Conservation (phyloP, 2,113 vertebrate genomes). For the Hemiscyllium ocellatum region DNA sequence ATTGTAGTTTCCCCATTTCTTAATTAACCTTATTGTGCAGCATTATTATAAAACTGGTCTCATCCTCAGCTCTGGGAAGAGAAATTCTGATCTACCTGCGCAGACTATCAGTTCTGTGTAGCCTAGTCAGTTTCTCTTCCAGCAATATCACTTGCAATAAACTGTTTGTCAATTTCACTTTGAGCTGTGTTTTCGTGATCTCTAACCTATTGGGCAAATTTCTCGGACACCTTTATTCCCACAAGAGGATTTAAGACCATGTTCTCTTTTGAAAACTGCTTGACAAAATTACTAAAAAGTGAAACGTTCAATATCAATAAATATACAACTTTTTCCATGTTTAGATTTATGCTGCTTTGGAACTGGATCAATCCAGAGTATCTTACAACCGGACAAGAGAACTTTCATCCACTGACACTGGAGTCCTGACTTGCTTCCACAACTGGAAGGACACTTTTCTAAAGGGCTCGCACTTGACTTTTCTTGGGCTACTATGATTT, state of each 20-base stretch:
- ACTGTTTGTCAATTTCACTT: too few species aligned
- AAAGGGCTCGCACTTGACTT: neutral
- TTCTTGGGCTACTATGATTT: neutral
- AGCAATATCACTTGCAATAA: too few species aligned
- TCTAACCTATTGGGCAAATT: too few species aligned
- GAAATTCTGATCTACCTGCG: too few species aligned
- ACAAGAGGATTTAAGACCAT: neutral
- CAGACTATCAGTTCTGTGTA: too few species aligned
- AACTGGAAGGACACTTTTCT: neutral
- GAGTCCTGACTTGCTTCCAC: neutral
- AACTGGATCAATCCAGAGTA: neutral
- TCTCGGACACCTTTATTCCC: too few species aligned
- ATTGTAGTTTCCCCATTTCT: too few species aligned
- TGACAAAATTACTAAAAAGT: neutral
- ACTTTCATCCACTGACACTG: neutral
- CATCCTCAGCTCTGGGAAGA: too few species aligned
- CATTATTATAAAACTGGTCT: too few species aligned
- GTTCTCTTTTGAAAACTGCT: neutral
- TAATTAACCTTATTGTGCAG: too few species aligned
- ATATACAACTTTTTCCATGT: neutral
- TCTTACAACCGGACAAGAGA: neutral
- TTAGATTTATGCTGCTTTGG: neutral
- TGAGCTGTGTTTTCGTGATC: too few species aligned
- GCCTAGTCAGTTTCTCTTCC: too few species aligned
- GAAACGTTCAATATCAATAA: neutral